These are phyloP conservation scores for Penaeus chinensis DNA, from an alignment of 1,140 invertebrate genomes.

Conservation along the genomic window DNA sequence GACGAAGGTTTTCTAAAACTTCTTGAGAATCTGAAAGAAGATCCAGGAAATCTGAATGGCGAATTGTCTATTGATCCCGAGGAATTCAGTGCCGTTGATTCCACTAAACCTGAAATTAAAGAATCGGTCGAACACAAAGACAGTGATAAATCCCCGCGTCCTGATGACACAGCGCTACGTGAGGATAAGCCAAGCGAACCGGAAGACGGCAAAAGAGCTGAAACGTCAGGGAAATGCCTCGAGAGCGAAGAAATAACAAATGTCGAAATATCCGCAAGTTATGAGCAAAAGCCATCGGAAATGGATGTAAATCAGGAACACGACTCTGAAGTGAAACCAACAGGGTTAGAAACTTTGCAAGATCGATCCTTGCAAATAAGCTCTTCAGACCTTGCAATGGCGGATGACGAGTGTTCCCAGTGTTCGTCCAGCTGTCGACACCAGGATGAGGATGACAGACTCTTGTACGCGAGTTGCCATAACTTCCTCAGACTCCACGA, in stretches of 20 bases:
- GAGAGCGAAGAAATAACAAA: no score
- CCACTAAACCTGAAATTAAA: background rate
- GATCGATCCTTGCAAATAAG: no score
- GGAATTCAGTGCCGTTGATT: background rate
- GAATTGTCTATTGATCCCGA: background rate
- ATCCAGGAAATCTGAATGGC: background rate
- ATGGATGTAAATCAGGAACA: no score
- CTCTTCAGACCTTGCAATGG: no score
- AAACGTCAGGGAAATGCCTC: background rate
- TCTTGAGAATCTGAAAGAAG: conserved; percentile 38
- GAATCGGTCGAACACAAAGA: background rate
- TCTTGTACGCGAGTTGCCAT: conserved; percentile 36
- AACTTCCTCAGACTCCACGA: conserved; percentile 33
- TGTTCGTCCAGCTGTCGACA: background rate
- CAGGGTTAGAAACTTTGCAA: no score
- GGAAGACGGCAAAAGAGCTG: background rate
- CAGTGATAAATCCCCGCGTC: background rate
- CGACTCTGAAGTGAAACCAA: no score
- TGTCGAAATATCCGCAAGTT: no score
- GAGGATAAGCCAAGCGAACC: background rate
- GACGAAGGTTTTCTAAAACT: conserved; percentile 44
- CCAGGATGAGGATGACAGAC: conserved; percentile 23
- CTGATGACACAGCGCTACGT: background rate
- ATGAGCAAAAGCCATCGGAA: no score
- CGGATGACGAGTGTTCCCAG: no score